Evolutionary conservation across 37 sponge, comb jelly and placozoan species (phyloP), one percentile per base, ranked within the genome.

Genomic region (Axinella damicornis): DNA sequence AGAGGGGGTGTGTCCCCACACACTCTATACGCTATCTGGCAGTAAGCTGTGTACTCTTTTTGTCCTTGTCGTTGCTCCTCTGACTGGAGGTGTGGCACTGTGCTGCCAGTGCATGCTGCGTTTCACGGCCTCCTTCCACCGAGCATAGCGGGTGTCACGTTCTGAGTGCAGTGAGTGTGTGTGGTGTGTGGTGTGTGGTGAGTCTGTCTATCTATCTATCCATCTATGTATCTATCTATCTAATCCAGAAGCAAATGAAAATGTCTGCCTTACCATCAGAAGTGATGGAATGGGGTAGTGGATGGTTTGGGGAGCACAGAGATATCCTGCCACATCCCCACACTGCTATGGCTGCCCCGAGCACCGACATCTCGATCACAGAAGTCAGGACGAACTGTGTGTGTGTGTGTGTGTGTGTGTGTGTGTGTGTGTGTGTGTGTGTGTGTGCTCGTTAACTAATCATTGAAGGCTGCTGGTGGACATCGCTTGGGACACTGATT

Each of bases 91-190:
- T 56, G 37, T n/a, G n/a, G n/a, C n/a, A n/a, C n/a, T n/a, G n/a
- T 57, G 62, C 6, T 83, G 77, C 98, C 98, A 98, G 38, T 85
- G 65, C 70, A 74, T 85, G 24, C 86, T 90, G 20, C 99, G 57
- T 71, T 92, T 57, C 9, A 98, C 96, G 21, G 99, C 99, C 53
- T 89, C 86, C 86, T 89, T 98, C 99, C 99, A 98, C 17, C 90
- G 53, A 1, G 67, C 78, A 33, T 94, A 90, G 30, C 65, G 9
- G 1, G 28, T 61, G 46, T 96, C 89, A 28, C 93, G 41, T 14
- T 89, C 90, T 77, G 55, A 34, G 53, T 59, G 27, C 17, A 25
- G 2, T 14, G n/a, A n/a, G 17, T 27, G 52, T 6, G 25, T 34
- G 32, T 16, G 32, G 33, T 2, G 33, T 61, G n/a, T 4, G 32